Conservation (phyloP, 2,113 vertebrate species). For the Istiophorus platypterus region DNA sequence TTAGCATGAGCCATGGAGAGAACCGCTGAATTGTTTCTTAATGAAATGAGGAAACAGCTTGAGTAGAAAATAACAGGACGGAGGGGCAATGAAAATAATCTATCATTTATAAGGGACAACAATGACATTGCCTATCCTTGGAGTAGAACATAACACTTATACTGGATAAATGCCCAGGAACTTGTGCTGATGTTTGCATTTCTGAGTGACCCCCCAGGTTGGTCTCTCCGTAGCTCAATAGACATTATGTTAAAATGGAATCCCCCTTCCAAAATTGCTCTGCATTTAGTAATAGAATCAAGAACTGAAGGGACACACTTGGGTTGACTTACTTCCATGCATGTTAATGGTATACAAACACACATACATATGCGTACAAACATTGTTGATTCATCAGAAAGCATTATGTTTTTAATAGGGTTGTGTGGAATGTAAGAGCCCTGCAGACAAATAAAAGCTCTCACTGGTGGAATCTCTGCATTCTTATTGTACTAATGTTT, state of each 20-base stretch:
- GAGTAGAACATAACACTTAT: constrained; percentile 28
- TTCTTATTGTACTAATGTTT: constrained; percentile 26
- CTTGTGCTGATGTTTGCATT: constrained; percentile 62
- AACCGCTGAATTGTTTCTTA: constrained; percentile 38
- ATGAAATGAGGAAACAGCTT: constrained; percentile 10
- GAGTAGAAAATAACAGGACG: constrained; percentile 2
- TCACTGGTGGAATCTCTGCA: background rate
- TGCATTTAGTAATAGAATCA: constrained; percentile 11
- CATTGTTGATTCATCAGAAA: constrained; percentile 13
- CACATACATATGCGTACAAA: constrained; percentile 3
- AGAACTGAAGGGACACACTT: constrained; percentile 20
- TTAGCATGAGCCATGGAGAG: background rate
- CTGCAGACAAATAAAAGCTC: constrained; percentile 15
- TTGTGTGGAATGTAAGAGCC: constrained; percentile 2
- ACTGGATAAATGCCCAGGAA: constrained; percentile 45
- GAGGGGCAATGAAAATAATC: background rate
- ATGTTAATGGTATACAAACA: constrained; percentile 15
- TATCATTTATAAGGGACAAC: constrained; percentile 52
- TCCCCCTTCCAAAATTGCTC: constrained; percentile 15
- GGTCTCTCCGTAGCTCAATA: background rate
- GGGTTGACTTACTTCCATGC: constrained; percentile 12
- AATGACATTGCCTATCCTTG: constrained; percentile 63
- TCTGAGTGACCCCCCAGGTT: constrained; percentile 27
- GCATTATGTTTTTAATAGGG: constrained; percentile 44
- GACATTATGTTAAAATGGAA: constrained; percentile 42